Percentiles rank a stretch among this genome's conserved stretches.
These are phyloP conservation scores for Dendrolimus pini DNA, from an alignment of 2,888 invertebrate species.

Conservation along the genomic window DNA sequence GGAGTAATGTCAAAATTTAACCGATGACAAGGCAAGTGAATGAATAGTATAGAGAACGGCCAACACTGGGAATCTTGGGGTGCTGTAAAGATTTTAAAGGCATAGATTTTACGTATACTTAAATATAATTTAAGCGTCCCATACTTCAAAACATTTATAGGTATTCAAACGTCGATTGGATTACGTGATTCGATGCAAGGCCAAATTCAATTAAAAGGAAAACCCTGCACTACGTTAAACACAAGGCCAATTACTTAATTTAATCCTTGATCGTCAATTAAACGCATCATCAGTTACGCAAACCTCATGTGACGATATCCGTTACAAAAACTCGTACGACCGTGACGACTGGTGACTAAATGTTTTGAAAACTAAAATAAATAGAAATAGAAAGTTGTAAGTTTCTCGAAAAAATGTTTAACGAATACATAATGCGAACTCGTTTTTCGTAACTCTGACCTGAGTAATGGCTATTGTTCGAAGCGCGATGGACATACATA, in stretches of 20 bases:
- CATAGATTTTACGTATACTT: no score
- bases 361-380: not conserved
- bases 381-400: slow-evolving; percentile 10
- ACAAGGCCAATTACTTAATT: not conserved
- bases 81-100: no score
- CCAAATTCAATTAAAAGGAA: not conserved
- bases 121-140: no score
- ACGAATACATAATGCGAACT: slow-evolving; percentile 13
- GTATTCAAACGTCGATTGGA: no score
- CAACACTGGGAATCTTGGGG: no score
- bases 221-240: not conserved
- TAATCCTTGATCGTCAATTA: not conserved
- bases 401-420: slow-evolving; percentile 3
- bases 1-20: no score
- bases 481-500: slow-evolving; percentile 9
- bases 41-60: no score
- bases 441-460: slow-evolving; percentile 10
- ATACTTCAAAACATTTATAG: no score
- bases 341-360: not conserved
- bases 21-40: no score
- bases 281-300: not conserved
- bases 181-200: not conserved
- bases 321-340: not conserved
- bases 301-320: not conserved
- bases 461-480: slow-evolving; percentile 3